Conservation (phyloP, 2,797 vertebrate species). For the Catostomus latipinnis region DNA sequence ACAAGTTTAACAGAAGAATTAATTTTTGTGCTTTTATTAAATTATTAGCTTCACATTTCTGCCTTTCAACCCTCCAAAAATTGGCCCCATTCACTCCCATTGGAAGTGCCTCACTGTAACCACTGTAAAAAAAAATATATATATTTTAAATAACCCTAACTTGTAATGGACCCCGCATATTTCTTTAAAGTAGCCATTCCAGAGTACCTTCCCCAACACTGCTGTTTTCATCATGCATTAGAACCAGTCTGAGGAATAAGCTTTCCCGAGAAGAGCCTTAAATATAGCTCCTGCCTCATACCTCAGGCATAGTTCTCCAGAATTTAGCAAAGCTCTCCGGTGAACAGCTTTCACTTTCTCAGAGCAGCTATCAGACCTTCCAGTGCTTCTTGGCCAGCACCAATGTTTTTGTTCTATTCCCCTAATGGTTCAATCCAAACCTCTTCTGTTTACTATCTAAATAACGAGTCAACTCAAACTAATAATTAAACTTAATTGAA, state of each 20-base stretch:
- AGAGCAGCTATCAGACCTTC: neutral
- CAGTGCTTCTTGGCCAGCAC: slow-evolving; percentile 37
- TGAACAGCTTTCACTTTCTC: slow-evolving; percentile 1
- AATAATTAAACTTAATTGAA: slow-evolving; percentile 50
- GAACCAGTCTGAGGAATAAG: neutral
- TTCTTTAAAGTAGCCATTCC: neutral
- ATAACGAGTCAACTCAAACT: slow-evolving; percentile 51
- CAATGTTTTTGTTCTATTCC: slow-evolving; percentile 49
- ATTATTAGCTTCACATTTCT: too few species aligned
- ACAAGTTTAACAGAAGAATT: too few species aligned
- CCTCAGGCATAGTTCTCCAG: neutral
- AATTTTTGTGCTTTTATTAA: too few species aligned
- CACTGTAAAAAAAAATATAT: too few species aligned
- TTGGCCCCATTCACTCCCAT: too few species aligned
- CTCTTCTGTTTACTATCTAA: slow-evolving; percentile 36
- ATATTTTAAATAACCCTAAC: too few species aligned
- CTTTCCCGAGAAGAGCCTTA: neutral
- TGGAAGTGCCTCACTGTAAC: too few species aligned
- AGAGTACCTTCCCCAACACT: neutral
- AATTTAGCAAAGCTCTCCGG: slow-evolving; percentile 6
- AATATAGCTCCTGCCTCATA: neutral
- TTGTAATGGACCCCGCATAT: too few species aligned
- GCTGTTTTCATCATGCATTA: neutral
- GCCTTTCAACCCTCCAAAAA: too few species aligned
- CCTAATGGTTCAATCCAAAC: slow-evolving; percentile 49